Evolutionary conservation across 2,797 vertebrate species (phyloP).

Genomic region (Xerus rutilus): DNA sequence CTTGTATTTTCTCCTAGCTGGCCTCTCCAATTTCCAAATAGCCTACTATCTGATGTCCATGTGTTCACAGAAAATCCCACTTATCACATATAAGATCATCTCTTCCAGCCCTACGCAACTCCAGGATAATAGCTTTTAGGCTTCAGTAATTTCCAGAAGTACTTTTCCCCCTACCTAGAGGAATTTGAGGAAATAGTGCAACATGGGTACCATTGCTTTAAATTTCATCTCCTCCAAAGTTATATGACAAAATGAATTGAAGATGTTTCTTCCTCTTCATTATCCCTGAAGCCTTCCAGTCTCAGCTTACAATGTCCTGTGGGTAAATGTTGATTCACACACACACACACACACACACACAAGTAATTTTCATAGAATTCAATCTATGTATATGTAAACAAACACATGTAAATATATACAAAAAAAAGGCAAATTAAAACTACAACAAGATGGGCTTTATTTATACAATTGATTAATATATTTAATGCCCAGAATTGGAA

Average conservation of each 20-base stretch:
- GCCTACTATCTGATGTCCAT: neutral
- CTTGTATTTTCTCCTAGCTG: neutral
- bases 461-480: neutral
- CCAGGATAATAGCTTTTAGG: neutral
- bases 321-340: neutral
- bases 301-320: neutral
- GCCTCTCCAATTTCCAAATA: neutral
- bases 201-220: neutral
- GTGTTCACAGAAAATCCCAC: neutral
- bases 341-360: neutral
- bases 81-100: neutral
- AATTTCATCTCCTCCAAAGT: neutral
- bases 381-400: neutral
- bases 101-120: neutral
- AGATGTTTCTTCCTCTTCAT: neutral
- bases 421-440: conserved; percentile 11
- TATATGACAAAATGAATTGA: neutral
- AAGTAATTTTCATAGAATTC: neutral
- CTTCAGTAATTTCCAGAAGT: conserved; percentile 1
- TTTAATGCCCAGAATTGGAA: neutral
- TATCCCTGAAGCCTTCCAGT: neutral
- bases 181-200: neutral
- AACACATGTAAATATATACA: neutral
- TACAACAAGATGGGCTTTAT: neutral
- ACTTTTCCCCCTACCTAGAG: neutral